Percentiles rank a stretch among this genome's conserved stretches.
Evolutionary conservation across 2,888 invertebrate species (phyloP).

Genomic region (Lymantria dispar): DNA sequence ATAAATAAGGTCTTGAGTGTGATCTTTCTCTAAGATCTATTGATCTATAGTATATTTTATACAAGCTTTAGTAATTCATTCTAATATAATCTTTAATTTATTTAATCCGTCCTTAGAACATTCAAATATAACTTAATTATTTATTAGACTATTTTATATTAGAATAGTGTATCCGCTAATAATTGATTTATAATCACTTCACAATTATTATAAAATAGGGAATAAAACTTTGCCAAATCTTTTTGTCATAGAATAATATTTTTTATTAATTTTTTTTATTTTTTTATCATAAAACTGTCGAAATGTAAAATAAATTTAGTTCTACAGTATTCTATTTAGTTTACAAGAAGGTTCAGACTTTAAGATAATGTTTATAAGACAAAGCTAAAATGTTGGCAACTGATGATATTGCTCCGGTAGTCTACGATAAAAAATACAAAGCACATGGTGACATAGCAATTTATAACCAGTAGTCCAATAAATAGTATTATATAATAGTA

Average conservation of each 20-base stretch:
- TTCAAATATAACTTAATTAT: no score
- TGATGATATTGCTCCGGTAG: conserved; percentile 1
- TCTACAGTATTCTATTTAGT: conserved; percentile 1
- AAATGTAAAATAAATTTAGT: neutral
- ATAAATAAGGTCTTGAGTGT: no score
- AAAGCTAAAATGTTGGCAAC: neutral
- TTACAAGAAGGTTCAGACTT: conserved; percentile 9
- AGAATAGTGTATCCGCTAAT: no score
- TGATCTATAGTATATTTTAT: no score
- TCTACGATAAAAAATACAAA: neutral
- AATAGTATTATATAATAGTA: no score
- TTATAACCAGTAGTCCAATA: neutral
- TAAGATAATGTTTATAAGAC: neutral
- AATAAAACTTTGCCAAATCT: neutral
- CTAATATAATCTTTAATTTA: no score
- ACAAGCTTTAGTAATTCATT: no score
- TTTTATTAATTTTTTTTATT: no score
- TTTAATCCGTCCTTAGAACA: no score
- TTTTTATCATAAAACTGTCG: neutral
- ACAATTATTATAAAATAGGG: neutral
- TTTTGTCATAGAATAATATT: neutral
- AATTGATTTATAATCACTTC: no score
- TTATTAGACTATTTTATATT: no score
- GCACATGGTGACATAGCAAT: neutral
- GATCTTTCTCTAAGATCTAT: no score